Base-by-base conservation (phyloP, 2,797 vertebrate species). In the Lindbergichthys nudifrons region DNA sequence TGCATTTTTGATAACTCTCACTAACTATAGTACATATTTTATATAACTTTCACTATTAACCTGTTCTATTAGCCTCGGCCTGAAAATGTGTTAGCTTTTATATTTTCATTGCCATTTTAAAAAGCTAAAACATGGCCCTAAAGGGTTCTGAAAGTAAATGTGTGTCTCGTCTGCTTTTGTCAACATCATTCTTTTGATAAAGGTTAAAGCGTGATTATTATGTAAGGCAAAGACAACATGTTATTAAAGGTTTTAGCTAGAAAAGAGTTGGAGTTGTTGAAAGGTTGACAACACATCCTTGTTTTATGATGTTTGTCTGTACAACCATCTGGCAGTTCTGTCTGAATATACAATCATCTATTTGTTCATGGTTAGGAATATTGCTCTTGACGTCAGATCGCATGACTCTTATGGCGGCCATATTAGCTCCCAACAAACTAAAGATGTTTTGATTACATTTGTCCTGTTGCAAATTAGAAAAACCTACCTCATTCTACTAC, bases 321-420 rank as follows among this genome's bases (percentile, higher is more conserved):
- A 46, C 3, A 48, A 14, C 12, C 8, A 62, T 62, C 45, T 52
- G 23, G 21, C 12, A 9, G 6, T 36, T 36, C 32, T 7, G 32
- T 36, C 66, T 18, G 21, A 65, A 71, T n/a, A 67, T 51, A 52
- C 12, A 65, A 45, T 12, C 51, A 70, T 77, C 23, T 65, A 66
- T 0, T 58, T 43, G 18, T 56, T 58, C 76, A 69, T 77, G 71
- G 5, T 72, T 63, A 76, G 83, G 70, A 82, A 65, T 73, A 41
- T 23, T 58, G 14, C 36, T 26, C 16, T 36, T 36, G 43, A 73
- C 23, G 13, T 59, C 30, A 71, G 32, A 9, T 9, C 6, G 32
- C 32, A 36, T 36, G 32, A 36, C 32, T 36, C 32, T 7, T 36
- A 36, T 36, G 8, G 32, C 32, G 32, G 6, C 32, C 32, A 36